Evolutionary conservation across 2,113 vertebrate genomes (phyloP), one percentile per base, ranked within the genome.

Genomic region (Chinchilla lanigera): DNA sequence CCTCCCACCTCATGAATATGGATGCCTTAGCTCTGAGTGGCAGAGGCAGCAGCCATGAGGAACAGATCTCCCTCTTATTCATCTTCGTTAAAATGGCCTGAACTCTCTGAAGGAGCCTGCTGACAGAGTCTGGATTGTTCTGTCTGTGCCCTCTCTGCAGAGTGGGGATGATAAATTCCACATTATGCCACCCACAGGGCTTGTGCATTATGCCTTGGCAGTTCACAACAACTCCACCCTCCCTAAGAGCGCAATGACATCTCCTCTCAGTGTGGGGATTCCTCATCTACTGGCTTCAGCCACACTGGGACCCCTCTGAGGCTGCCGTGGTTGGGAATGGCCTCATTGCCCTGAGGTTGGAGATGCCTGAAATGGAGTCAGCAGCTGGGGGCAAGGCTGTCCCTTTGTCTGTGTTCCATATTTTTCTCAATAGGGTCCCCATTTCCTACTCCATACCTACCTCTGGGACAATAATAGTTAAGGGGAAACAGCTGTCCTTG

Each of bases 151-250:
- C 63, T 90, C 44, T 86, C 67, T 20, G 58, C 82, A 60, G 4
- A 84, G 93, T 22, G 17, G 84, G 82, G 87, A 86, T 94, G 67
- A 97, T 94, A 93, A 97, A 98, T 93, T n/a, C 90, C 90, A 86
- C 96, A 98, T 98, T 98, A 98, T 98, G 86, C 97, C 97, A 96
- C 98, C 98, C 97, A 97, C 98, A 85, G 86, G 90, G 77, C 73
- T 95, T 97, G 91, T 93, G 90, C 67, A 82, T 97, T 97, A 96
- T 97, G 94, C 69, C 56, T 86, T 75, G 91, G 78, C 35, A 86
- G 61, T 56, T 58, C 50, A 44, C 50, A 88, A 90, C 50, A 65
- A 67, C 94, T 54, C 90, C 50, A 10, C 84, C 67, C 93, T 84
- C 90, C 82, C 89, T 28, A 58, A 56, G 73, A 86, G 86, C 78